These are phyloP conservation scores for Linnaemya tessellans DNA, from an alignment of 2,888 invertebrate genomes.

Conservation along the genomic window DNA sequence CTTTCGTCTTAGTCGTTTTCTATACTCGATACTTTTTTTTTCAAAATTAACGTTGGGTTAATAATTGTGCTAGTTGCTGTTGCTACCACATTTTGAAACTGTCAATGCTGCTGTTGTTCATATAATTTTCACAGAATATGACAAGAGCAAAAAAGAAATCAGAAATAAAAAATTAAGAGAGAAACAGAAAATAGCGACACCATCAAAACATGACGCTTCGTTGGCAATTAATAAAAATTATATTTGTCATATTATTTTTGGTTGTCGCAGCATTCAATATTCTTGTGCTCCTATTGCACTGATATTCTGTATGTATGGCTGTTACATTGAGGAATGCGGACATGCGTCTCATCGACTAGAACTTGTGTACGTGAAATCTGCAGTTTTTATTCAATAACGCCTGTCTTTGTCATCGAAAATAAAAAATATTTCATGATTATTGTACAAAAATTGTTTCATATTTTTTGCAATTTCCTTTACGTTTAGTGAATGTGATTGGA, in stretches of 20 bases:
- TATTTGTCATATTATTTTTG: conserved; percentile 32
- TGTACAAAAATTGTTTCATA: conserved; percentile 30
- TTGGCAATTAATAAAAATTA: conserved; percentile 70
- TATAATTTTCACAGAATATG: conserved; percentile 44
- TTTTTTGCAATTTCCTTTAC: neutral
- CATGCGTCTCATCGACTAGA: conserved; percentile 65
- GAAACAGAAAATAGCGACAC: conserved; percentile 49
- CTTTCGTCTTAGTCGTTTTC: conserved; percentile 66
- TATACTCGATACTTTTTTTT: conserved; percentile 60
- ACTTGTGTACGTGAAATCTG: conserved; percentile 48
- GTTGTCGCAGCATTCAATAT: conserved; percentile 41
- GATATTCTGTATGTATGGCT: conserved; percentile 27
- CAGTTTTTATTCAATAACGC: conserved; percentile 44
- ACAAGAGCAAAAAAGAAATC: conserved; percentile 1
- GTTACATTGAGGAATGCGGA: conserved; percentile 66
- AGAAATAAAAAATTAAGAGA: conserved; percentile 1
- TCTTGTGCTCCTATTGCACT: conserved; percentile 30
- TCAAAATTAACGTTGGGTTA: conserved; percentile 66
- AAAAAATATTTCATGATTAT: conserved; percentile 54
- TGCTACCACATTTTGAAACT: conserved; percentile 47
- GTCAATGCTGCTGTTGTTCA: conserved; percentile 62
- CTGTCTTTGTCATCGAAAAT: conserved; percentile 59
- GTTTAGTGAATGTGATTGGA: conserved; percentile 54
- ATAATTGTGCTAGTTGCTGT: conserved; percentile 13
- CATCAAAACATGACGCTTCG: conserved; percentile 70